A percentile compares a stretch with the other conserved stretches of the same genome.
These are phyloP conservation scores for Buceros bicornis DNA, from an alignment of 2,797 vertebrate species.

Conservation along the genomic window DNA sequence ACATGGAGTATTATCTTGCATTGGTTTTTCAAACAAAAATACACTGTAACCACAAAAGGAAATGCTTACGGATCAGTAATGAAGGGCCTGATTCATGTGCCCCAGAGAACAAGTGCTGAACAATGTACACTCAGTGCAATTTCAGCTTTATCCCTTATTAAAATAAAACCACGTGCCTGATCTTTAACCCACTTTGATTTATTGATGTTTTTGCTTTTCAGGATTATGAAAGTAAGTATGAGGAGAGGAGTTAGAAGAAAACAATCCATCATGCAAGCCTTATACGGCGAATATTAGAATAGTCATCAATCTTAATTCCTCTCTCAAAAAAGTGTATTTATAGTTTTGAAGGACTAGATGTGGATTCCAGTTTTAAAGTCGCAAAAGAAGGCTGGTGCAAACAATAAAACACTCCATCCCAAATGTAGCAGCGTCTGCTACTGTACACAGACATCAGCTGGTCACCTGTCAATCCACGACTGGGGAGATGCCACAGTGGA, in stretches of 20 bases:
- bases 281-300: neutral
- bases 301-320: neutral
- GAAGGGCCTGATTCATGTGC: constrained; percentile 54
- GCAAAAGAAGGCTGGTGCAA: neutral
- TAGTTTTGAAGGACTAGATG: neutral
- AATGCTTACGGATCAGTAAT: constrained; percentile 20
- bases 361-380: neutral
- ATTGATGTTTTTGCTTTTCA: constrained; percentile 23
- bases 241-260: constrained; percentile 18
- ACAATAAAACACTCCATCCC: neutral
- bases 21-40: constrained; percentile 4
- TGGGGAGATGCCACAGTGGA: neutral
- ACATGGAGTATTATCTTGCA: neutral
- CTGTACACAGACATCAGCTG: neutral
- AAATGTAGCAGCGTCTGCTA: neutral
- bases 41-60: constrained; percentile 34
- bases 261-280: neutral
- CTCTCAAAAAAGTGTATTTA: neutral
- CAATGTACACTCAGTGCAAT: constrained; percentile 30
- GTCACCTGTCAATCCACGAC: neutral
- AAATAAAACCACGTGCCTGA: constrained; percentile 53
- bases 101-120: constrained; percentile 55
- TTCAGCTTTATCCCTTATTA: constrained; percentile 58
- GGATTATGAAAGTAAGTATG: constrained; percentile 10
- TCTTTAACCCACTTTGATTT: constrained; percentile 54